phyloP scores from a whole-genome alignment of 2,113 vertebrate genomes.

The Hippoglossus stenolepis region DNA sequence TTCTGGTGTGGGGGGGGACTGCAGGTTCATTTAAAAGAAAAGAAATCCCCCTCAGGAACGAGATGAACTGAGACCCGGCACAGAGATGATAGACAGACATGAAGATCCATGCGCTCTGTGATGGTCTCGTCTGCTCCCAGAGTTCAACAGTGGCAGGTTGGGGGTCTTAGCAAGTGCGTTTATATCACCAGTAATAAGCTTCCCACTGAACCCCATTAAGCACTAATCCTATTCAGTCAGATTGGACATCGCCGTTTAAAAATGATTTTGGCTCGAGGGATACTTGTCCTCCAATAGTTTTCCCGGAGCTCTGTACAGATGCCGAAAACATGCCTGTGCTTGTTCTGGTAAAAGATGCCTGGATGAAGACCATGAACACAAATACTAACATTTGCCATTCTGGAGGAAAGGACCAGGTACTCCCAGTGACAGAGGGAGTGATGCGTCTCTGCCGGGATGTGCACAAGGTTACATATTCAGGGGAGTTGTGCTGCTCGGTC shows the following conservation, averaged over 20 bases:
- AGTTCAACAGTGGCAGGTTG: not conserved
- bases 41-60: not conserved
- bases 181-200: slow-evolving; percentile 27
- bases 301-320: not conserved
- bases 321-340: not conserved
- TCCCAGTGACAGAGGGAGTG: slow-evolving; percentile 21
- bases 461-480: slow-evolving; percentile 18
- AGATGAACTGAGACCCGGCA: not conserved
- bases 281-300: not conserved
- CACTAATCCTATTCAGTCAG: slow-evolving; percentile 36
- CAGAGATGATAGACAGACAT: slow-evolving; percentile 1
- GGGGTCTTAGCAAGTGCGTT: not conserved
- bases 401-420: not conserved
- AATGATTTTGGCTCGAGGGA: not conserved
- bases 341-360: not conserved
- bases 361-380: slow-evolving; percentile 21
- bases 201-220: slow-evolving; percentile 39
- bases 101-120: not conserved
- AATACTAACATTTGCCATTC: slow-evolving; percentile 10
- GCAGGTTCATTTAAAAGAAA: not conserved
- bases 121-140: not conserved
- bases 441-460: slow-evolving; percentile 19
- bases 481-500: slow-evolving; percentile 15
- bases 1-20: not conserved
- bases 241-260: not conserved